phyloP scores from a whole-genome alignment of 2,113 vertebrate species.

The Micromys minutus region DNA sequence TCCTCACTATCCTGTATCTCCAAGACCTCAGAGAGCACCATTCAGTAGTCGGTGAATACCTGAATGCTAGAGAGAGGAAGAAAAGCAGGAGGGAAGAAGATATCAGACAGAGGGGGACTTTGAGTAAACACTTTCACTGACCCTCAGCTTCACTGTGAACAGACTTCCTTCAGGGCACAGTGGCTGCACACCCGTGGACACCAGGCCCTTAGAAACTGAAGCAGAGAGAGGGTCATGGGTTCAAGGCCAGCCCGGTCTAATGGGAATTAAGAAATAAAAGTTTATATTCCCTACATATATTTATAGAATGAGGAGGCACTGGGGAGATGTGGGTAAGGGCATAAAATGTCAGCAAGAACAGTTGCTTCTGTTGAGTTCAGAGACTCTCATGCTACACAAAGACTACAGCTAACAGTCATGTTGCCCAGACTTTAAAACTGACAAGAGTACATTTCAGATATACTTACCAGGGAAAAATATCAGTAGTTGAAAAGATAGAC shows the following conservation, averaged over 20 bases:
- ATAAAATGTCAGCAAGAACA: background rate
- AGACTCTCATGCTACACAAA: background rate
- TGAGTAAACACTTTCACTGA: background rate
- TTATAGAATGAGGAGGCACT: background rate
- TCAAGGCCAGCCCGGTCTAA: background rate
- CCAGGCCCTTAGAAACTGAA: background rate
- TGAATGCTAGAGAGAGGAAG: background rate
- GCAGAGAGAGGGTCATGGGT: background rate
- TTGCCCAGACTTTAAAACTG: background rate
- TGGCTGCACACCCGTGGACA: background rate
- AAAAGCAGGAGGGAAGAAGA: background rate
- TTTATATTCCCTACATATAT: background rate
- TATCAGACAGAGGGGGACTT: background rate
- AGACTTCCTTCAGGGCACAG: background rate
- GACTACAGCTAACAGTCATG: background rate
- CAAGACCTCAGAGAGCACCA: background rate
- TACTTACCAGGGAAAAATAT: background rate
- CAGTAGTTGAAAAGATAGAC: background rate
- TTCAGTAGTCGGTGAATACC: background rate
- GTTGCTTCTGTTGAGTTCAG: background rate
- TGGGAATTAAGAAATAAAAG: background rate
- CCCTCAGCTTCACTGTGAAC: background rate
- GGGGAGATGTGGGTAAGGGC: background rate
- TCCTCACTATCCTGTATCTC: background rate
- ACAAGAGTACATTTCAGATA: background rate